These are phyloP conservation scores for Benitochromis conjunctus DNA, from an alignment of 2,113 vertebrate species.

Conservation along the genomic window DNA sequence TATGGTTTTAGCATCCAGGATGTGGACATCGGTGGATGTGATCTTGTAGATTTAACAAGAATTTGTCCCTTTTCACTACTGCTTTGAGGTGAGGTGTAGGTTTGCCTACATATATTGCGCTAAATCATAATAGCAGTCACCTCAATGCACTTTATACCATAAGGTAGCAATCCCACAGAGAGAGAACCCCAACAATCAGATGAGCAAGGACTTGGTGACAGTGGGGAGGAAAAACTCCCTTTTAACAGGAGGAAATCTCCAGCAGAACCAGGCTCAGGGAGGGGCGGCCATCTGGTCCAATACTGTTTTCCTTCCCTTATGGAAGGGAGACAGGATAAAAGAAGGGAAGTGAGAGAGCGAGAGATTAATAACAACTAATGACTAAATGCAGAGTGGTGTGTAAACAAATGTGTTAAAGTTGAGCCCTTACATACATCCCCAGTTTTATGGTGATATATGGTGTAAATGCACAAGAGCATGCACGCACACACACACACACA, in stretches of 20 bases:
- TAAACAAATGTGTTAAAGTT: not conserved
- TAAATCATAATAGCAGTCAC: not conserved
- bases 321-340: not conserved
- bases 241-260: not conserved
- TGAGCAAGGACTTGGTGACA: not conserved
- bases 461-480: not conserved
- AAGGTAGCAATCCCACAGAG: not conserved
- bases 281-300: not conserved
- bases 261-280: not conserved
- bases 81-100: not conserved
- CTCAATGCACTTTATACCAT: not conserved
- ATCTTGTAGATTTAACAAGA: not conserved
- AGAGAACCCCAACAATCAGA: not conserved
- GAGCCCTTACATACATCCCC: not conserved
- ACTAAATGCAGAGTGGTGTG: not conserved
- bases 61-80: not conserved
- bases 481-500: not conserved
- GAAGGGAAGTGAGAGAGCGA: not conserved
- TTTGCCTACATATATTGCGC: not conserved
- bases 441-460: not conserved
- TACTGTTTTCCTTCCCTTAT: not conserved
- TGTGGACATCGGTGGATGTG: not conserved
- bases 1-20: fast-evolving
- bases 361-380: not conserved
- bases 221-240: not conserved